Evolutionary conservation across 2,797 vertebrate genomes (phyloP).

Genomic region (Ctenopoma kingsleyae): DNA sequence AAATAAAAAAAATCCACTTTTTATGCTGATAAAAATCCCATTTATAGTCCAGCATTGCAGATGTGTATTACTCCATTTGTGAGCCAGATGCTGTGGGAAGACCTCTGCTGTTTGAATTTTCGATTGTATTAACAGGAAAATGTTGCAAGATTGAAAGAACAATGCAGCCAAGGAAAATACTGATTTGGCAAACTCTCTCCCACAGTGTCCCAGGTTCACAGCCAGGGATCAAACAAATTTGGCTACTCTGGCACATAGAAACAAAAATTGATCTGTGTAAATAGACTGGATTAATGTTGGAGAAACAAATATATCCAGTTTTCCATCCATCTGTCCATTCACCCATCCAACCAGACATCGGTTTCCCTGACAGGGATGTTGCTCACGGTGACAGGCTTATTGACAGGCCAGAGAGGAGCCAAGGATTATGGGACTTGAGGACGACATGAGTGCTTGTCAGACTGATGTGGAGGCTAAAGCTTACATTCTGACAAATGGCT

Average conservation of each 20-base stretch:
- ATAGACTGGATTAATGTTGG: conserved; percentile 51
- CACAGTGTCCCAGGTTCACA: conserved; percentile 36
- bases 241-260: conserved; percentile 35
- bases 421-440: conserved; percentile 58
- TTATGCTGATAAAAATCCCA: conserved; percentile 42
- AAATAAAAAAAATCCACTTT: conserved; percentile 12
- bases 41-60: conserved; percentile 22
- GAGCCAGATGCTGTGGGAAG: conserved; percentile 24
- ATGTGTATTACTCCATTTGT: conserved; percentile 23
- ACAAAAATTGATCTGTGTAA: conserved; percentile 64
- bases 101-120: conserved; percentile 34
- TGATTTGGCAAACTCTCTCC: conserved; percentile 31
- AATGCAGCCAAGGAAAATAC: conserved; percentile 32
- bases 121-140: conserved; percentile 42
- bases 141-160: conserved; percentile 43
- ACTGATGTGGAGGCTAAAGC: conserved; percentile 36
- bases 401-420: conserved; percentile 59
- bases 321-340: conserved; percentile 50
- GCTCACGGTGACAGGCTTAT: conserved; percentile 66
- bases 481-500: conserved; percentile 32
- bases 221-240: conserved; percentile 42
- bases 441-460: conserved; percentile 58
- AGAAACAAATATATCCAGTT: conserved; percentile 53
- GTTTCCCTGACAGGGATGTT: conserved; percentile 52
- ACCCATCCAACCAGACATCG: conserved; percentile 37